A percentile compares a stretch with the other conserved stretches of the same genome.
Conservation (phyloP, 92 coral and sea anemone species). For the Actinostola sp. region DNA sequence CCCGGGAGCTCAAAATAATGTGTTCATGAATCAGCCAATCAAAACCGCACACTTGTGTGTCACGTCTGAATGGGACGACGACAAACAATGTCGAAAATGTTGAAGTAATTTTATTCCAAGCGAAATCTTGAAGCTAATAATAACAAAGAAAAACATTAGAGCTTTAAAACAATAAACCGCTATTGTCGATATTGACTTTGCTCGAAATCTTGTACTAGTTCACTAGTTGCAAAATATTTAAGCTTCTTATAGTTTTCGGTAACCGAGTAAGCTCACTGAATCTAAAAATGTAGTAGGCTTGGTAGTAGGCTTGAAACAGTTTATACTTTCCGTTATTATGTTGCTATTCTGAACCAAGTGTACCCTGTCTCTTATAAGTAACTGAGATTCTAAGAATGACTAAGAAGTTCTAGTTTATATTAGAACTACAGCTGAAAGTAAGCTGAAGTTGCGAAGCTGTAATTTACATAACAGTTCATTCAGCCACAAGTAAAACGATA, state of each 20-base stretch:
- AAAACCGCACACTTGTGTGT: constrained; percentile 47
- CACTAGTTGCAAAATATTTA: too few species aligned
- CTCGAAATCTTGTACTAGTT: too few species aligned
- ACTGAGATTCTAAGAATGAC: not conserved
- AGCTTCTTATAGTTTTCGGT: too few species aligned
- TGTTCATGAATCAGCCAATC: constrained; percentile 42
- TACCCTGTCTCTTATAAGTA: too few species aligned
- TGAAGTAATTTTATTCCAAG: not conserved
- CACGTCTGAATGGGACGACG: constrained; percentile 2
- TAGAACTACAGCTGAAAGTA: not conserved
- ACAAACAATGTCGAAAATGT: not conserved
- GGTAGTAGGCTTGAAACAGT: too few species aligned
- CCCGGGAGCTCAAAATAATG: constrained; percentile 12
- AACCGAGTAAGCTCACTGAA: too few species aligned
- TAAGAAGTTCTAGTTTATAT: not conserved
- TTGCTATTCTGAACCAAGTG: too few species aligned
- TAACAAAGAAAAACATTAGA: not conserved
- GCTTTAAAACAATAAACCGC: not conserved
- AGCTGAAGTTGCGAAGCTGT: not conserved
- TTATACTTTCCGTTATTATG: too few species aligned
- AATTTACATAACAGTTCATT: constrained; percentile 4
- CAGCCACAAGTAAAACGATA: constrained; percentile 8
- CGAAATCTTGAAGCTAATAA: not conserved
- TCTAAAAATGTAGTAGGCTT: too few species aligned
- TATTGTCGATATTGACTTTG: not conserved